phyloP scores from a whole-genome alignment of 2,113 vertebrate genomes.

The Nerophis lumbriciformis region DNA sequence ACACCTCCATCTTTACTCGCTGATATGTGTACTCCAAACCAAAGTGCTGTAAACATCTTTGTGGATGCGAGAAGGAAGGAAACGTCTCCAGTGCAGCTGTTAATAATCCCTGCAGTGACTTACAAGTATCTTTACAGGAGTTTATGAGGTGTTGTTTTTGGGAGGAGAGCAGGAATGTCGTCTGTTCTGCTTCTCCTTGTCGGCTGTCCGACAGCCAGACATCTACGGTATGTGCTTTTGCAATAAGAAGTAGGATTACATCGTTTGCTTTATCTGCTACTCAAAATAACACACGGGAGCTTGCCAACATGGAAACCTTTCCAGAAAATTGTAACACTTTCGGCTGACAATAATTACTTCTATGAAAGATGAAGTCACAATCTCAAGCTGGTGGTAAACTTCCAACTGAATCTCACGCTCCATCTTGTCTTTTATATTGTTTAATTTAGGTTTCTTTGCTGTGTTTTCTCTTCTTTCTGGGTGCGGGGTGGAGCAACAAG shows the following conservation, averaged over 20 bases:
- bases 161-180: not conserved
- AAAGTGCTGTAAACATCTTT: not conserved
- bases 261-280: not conserved
- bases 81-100: slow-evolving; percentile 3
- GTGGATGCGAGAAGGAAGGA: not conserved
- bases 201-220: not conserved
- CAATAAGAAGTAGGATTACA: not conserved
- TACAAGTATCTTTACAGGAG: slow-evolving; percentile 1
- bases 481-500: too few relatives aligned
- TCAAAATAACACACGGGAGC: too few relatives aligned
- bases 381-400: too few relatives aligned
- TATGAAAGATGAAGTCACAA: too few relatives aligned
- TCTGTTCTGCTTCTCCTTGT: slow-evolving; percentile 8
- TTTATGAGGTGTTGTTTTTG: not conserved
- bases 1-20: not conserved
- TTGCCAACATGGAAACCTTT: too few relatives aligned
- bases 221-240: not conserved
- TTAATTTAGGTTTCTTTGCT: too few relatives aligned
- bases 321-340: too few relatives aligned
- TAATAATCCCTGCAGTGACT: slow-evolving; percentile 8
- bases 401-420: too few relatives aligned
- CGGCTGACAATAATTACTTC: too few relatives aligned
- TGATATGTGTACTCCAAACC: slow-evolving; percentile 1
- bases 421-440: too few relatives aligned
- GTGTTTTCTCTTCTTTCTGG: too few relatives aligned